phyloP scores from a whole-genome alignment of 2,113 vertebrate species.

The Pterocles burchelli region DNA sequence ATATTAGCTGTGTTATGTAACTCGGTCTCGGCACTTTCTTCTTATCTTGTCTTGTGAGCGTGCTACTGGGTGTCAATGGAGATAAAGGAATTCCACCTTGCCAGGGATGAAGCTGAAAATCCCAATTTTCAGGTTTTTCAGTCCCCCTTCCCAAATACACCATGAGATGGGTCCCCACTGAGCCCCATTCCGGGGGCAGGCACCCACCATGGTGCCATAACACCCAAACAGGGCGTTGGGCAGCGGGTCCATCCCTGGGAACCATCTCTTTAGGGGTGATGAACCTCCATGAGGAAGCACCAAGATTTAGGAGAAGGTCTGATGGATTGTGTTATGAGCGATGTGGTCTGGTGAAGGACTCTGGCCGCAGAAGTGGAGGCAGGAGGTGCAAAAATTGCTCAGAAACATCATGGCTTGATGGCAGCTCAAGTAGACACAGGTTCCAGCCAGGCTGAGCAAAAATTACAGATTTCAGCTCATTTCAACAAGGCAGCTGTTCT shows the following conservation, averaged over 20 bases:
- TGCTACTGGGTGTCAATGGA: not conserved
- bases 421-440: not conserved
- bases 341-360: not conserved
- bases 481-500: not conserved
- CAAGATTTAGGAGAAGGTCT: not conserved
- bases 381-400: not conserved
- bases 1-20: not conserved
- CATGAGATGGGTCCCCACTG: not conserved
- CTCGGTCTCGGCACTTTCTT: not conserved
- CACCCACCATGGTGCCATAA: not conserved
- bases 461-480: not conserved
- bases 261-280: accelerated
- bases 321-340: no score
- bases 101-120: not conserved
- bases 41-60: not conserved
- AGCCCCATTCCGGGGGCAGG: accelerated
- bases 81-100: not conserved
- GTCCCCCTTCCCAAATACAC: not conserved
- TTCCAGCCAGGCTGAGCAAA: not conserved
- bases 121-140: not conserved
- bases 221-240: accelerated
- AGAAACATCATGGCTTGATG: not conserved
- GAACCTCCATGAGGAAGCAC: not conserved
- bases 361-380: not conserved
- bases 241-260: not conserved